Evolutionary conservation across 2,888 invertebrate species (phyloP).

Genomic region (Hydropsyche betteni): DNA sequence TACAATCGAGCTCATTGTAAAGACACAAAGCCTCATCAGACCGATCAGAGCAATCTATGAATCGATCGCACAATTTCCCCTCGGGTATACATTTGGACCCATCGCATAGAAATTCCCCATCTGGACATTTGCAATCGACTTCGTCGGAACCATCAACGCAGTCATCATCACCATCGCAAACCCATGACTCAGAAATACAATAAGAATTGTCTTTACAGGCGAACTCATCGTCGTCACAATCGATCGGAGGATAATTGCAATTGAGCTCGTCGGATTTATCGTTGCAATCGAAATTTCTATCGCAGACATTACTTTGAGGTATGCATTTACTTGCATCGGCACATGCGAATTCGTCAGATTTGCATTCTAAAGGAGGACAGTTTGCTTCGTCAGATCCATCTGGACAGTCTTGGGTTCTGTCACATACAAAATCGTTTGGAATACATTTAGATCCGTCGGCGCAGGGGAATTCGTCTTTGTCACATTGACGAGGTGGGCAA

Average conservation of each 20-base stretch:
- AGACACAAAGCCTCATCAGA: no score
- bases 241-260: background rate
- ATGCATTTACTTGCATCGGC: background rate
- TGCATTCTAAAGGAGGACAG: background rate
- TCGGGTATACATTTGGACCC: no score
- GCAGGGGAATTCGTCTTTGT: background rate
- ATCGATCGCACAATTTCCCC: no score
- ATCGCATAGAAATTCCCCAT: no score
- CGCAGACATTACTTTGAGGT: background rate
- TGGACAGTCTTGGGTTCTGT: background rate
- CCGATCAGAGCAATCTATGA: no score
- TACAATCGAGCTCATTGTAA: background rate
- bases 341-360: background rate
- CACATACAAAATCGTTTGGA: background rate
- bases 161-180: background rate
- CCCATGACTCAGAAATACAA: background rate
- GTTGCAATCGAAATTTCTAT: background rate
- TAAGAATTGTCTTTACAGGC: background rate
- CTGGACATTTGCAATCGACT: background rate
- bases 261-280: background rate
- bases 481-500: background rate
- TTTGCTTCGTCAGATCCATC: conserved; percentile 8
- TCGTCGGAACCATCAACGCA: background rate
- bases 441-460: background rate
- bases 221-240: background rate